Base-by-base conservation (phyloP, 2,113 vertebrate species). In the Poeciliopsis prolifica region DNA sequence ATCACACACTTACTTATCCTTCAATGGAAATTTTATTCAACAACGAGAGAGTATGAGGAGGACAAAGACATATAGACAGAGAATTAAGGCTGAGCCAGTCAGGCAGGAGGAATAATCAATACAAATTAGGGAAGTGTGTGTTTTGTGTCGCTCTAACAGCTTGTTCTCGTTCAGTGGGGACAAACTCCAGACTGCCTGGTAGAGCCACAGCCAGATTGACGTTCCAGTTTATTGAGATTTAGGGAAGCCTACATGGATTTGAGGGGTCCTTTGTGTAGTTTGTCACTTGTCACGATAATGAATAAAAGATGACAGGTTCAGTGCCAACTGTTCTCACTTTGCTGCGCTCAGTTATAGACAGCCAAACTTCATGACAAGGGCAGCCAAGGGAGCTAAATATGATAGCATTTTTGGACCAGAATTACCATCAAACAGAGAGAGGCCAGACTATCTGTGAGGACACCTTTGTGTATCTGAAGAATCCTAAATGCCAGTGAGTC, bases 201-300 rank as follows among this genome's bases (percentile, higher is more conserved):
- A 61, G 73, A 85, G 74, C 75, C 71, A 48, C 22, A 75, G 82
- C 74, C 85, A 88, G 86, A 90, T 83, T 91, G 88, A 86, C 75
- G 73, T 84, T 83, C 83, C 77, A 83, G 82, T 90, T 87, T 85
- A 89, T 84, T 88, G 88, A 90, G 89, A 90, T 87, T 90, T 90
- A 89, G 83, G 77, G 87, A 37, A 44, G 80, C 78, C 85, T 89
- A 74, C 75, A 12, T 68, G 87, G 87, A 86, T 87, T 89, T 85
- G 80, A 88, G 79, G 84, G 87, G 85, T 89, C 83, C 75, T 84
- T 68, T 9, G 74, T n/a, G 60, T 83, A 87, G 77, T 84, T 82
- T 89, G 87, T 89, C 89, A 90, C 77, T 86, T 91, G 87, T 89
- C 87, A 83, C 65, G 77, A 77, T 90, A 92, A 91, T 88, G 83